Conservation (phyloP, 2,797 vertebrate genomes). For the Gambelia wislizenii region DNA sequence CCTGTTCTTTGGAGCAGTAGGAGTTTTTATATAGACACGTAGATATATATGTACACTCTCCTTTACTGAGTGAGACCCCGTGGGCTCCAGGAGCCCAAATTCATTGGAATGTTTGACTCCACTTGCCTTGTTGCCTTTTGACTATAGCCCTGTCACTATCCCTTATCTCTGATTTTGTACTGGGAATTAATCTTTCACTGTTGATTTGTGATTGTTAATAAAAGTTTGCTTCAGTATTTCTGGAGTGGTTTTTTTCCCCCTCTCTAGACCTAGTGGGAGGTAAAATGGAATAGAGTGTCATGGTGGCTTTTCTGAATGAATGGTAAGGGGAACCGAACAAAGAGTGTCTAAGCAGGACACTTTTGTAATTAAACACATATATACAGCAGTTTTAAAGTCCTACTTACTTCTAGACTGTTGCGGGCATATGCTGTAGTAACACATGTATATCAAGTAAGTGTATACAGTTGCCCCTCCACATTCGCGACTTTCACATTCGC, state of each 20-base stretch:
- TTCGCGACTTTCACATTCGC: too few species aligned
- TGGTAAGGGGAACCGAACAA: not conserved
- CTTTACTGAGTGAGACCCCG: not conserved
- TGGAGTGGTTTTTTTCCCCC: not conserved
- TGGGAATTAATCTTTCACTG: not conserved
- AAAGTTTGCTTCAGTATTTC: not conserved
- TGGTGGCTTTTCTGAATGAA: not conserved
- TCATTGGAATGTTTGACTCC: not conserved
- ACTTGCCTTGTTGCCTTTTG: not conserved
- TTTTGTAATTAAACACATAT: not conserved
- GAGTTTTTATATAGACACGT: not conserved
- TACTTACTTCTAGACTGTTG: not conserved
- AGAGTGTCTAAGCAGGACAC: not conserved
- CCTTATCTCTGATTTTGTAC: not conserved
- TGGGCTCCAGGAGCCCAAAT: not conserved
- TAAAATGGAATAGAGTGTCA: not conserved
- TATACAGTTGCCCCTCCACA: too few species aligned
- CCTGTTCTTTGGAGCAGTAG: not conserved
- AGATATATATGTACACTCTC: not conserved
- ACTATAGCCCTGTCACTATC: not conserved
- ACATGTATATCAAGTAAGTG: not conserved
- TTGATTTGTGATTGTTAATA: not conserved
- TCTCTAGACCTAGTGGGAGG: not conserved
- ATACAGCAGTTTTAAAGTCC: not conserved
- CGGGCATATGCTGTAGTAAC: not conserved